Percentiles rank a stretch among this genome's conserved stretches.
Conservation (phyloP, 2,113 vertebrate species). For the Oncorhynchus tshawytscha region DNA sequence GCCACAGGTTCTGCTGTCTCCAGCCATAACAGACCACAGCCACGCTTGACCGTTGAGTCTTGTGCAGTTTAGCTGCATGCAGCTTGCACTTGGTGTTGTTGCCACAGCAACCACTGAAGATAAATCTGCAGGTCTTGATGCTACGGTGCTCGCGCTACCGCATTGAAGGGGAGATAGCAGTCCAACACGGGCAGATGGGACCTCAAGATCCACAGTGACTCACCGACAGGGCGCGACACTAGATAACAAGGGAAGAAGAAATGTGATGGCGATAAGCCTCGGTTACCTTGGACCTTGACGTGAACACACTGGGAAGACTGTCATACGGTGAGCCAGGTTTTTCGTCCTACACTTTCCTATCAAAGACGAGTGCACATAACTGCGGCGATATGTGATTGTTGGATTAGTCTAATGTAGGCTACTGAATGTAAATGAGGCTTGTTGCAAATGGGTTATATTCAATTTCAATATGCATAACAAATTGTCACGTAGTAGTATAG, state of each 20-base stretch:
- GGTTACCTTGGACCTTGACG: slow-evolving; percentile 10
- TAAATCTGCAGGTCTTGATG: slow-evolving; percentile 47
- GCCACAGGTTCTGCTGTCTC: neutral
- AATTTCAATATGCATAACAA: neutral
- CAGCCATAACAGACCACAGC: neutral
- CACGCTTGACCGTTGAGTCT: neutral
- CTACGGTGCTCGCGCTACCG: slow-evolving; percentile 45
- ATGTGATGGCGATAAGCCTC: slow-evolving; percentile 3
- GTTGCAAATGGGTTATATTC: neutral
- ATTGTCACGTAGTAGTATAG: neutral
- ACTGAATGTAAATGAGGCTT: neutral
- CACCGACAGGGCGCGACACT: slow-evolving; percentile 32
- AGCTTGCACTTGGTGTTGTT: slow-evolving; percentile 45
- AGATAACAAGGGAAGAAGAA: slow-evolving; percentile 12
- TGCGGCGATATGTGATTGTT: slow-evolving; percentile 21
- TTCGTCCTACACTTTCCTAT: neutral
- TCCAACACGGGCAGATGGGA: slow-evolving; percentile 47
- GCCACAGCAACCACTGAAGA: slow-evolving; percentile 66
- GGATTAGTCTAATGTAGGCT: neutral
- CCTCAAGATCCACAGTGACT: slow-evolving; percentile 61
- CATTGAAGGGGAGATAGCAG: slow-evolving; percentile 60
- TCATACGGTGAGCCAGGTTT: neutral
- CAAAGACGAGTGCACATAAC: slow-evolving; percentile 26
- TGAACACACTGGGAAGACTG: slow-evolving; percentile 1
- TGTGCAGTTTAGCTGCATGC: neutral